Evolutionary conservation across 2,797 vertebrate species (phyloP).

Genomic region (Tokudaia muenninki): DNA sequence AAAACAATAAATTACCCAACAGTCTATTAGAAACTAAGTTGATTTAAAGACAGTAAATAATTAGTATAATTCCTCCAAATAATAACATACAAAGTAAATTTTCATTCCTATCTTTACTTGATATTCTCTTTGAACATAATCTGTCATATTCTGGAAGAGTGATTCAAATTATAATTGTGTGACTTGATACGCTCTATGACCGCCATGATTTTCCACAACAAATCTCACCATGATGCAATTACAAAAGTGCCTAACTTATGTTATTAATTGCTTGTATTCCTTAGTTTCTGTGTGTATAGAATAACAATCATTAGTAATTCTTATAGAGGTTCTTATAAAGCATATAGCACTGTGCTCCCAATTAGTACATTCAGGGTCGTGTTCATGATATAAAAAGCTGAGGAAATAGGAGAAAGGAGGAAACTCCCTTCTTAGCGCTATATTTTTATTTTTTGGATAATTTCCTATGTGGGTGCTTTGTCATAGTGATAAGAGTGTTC

Average conservation of each 20-base stretch:
- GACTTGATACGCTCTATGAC: not conserved
- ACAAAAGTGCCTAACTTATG: not conserved
- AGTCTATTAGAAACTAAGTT: not conserved
- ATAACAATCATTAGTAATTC: slow-evolving; percentile 37
- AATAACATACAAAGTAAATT: slow-evolving; percentile 18
- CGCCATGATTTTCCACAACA: not conserved
- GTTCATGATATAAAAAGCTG: not conserved
- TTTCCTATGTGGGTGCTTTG: slow-evolving; percentile 1
- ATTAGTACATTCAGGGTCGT: not conserved
- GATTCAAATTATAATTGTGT: slow-evolving; percentile 17
- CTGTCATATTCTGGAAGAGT: not conserved
- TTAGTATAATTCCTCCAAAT: slow-evolving; percentile 13
- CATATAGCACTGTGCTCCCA: not conserved
- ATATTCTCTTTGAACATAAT: slow-evolving; percentile 35
- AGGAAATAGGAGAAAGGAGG: not conserved
- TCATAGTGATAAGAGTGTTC: not conserved
- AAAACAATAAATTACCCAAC: not conserved
- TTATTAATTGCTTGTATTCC: slow-evolving; percentile 22
- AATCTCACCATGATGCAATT: slow-evolving; percentile 38
- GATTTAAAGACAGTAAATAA: slow-evolving; percentile 41
- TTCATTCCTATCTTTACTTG: slow-evolving; percentile 15
- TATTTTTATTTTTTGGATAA: slow-evolving; percentile 36
- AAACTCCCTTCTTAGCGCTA: not conserved
- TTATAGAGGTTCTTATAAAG: slow-evolving; percentile 62
- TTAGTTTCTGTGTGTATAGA: slow-evolving; percentile 42